Evolutionary conservation across 2,888 invertebrate genomes (phyloP), one percentile per base, ranked within the genome.

Genomic region (Coremacera marginata): DNA sequence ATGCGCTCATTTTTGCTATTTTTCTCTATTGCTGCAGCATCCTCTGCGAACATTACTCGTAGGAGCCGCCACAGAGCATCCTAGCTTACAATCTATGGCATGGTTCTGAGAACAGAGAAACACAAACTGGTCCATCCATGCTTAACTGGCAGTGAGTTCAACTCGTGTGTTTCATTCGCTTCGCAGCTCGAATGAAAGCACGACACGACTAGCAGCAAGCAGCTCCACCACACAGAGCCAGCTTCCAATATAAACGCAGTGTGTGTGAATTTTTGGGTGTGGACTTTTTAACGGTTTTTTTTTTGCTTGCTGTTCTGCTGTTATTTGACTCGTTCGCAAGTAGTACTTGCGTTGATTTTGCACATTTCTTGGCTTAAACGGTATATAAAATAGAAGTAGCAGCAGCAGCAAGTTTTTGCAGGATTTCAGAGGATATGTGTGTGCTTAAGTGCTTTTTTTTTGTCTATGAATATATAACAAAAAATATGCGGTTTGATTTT

Each of bases 261-360:
- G 82, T 84, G 83, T 85, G 84, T 82, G 82, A 81, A 83, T 84
- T 86, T 86, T 86, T 87, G 86, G 86, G 86, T 86, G 86, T 86
- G 86, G 86, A 86, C 86, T 84, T 86, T 83, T 81, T 86, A 83
- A 82, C 72, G 19, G 44, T 62, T 65, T 67, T 55, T 67, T 71
- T 71, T 67, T 73, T 72, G 27, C 55, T n/a, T 8, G 55, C 7
- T 19, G 55, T 22, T 19, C 19, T 55, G 22, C 22, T 55, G 22
- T n/a, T 19, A 65, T 65, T 65, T 34, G 62, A 25, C 25, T 62
- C 31, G 63, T 65, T 27, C 31, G 31, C n/a, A n/a, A 31, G n/a
- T 31, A 37, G 31, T 34, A 65, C n/a, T 19, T 65, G 27, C 63
- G 34, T 14, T 34, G 31, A 65, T 65, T 34, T 65, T 16, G 34